phyloP scores from a whole-genome alignment of 1,140 invertebrate genomes.

The Drosophila ficusphila region DNA sequence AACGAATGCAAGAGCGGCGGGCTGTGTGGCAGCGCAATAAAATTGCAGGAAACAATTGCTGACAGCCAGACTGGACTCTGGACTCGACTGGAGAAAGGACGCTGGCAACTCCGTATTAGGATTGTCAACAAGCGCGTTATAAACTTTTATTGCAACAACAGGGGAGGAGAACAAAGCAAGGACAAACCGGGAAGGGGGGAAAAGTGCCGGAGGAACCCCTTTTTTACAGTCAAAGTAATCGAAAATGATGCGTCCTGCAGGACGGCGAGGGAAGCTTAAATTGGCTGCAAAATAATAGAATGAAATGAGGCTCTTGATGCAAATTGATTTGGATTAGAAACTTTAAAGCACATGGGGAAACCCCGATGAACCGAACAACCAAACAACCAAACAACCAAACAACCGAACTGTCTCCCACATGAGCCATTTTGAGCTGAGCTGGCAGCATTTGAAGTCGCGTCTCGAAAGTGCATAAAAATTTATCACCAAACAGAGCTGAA shows the following conservation, averaged over 20 bases:
- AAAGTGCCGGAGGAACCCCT: not conserved
- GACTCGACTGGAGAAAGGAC: conserved; percentile 2
- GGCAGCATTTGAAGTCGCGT: conserved; percentile 32
- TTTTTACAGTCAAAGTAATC: conserved; percentile 67
- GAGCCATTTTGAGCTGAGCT: conserved; percentile 16
- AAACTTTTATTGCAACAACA: conserved; percentile 77
- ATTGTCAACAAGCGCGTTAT: conserved; percentile 80
- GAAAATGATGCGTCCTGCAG: conserved; percentile 75
- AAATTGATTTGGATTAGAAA: conserved; percentile 84
- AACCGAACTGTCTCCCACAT: conserved; percentile 23
- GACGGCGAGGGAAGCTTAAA: conserved; percentile 44
- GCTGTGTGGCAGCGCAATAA: conserved; percentile 42
- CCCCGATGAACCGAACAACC: no score
- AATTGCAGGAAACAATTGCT: conserved; percentile 77
- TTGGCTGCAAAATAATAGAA: conserved; percentile 80
- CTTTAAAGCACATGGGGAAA: conserved; percentile 34
- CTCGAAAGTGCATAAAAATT: conserved; percentile 67
- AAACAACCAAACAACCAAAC: no score
- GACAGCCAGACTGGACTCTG: conserved; percentile 46
- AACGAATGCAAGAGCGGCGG: conserved; percentile 7
- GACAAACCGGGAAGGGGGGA: not conserved
- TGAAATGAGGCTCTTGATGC: conserved; percentile 82
- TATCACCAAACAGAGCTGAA: conserved; percentile 23
- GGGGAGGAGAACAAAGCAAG: conserved; percentile 1
- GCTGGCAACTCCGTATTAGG: conserved; percentile 63